Evolutionary conservation across 2,113 vertebrate species (phyloP), one percentile per base, ranked within the genome.

Genomic region (Anas platyrhynchos): DNA sequence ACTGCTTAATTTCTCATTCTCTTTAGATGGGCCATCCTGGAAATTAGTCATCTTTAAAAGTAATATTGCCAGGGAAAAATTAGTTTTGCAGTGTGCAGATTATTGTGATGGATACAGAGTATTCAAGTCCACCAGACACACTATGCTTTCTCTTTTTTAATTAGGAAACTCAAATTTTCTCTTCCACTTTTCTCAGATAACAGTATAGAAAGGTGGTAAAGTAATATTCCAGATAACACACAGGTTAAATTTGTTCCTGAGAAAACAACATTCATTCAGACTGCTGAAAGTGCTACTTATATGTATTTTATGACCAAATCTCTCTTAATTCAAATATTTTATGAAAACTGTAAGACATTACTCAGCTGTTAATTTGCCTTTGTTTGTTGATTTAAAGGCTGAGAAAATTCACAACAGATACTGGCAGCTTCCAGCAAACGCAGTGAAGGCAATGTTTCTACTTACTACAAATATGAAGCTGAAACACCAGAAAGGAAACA

Each of bases 1-100:
- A 69, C 38, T 83, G 34, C n/a, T 52, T 69, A 32, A 50, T 75
- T 74, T 44, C 52, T 81, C 31, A 34, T 46, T 46, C 50, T 77
- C 83, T 78, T 93, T 52, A 86, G 68, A 75, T 56, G 27, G 34
- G 27, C 25, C 77, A 71, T 61, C 7, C 43, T 63, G 68, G 80
- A 93, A 91, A 95, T 89, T 50, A 75, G 27, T 84, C 74, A 87
- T 66, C 38, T 58, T 91, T 82, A 79, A 54, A 82, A 79, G 7
- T 26, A 1, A 48, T 75, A 69, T 13, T 56, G 29, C 48, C 52
- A 34, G 25, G 91, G 26, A 55, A 63, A 52, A 88, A 38, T 2
- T 2, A 14, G 66, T 63, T 84, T 48, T 68, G 7, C 83, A 79
- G 16, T 7, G 17, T 41, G 7, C 26, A 65, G 16, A 46, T 21